Conservation (phyloP, 2,113 vertebrate genomes). For the Melanostigma gelatinosum region DNA sequence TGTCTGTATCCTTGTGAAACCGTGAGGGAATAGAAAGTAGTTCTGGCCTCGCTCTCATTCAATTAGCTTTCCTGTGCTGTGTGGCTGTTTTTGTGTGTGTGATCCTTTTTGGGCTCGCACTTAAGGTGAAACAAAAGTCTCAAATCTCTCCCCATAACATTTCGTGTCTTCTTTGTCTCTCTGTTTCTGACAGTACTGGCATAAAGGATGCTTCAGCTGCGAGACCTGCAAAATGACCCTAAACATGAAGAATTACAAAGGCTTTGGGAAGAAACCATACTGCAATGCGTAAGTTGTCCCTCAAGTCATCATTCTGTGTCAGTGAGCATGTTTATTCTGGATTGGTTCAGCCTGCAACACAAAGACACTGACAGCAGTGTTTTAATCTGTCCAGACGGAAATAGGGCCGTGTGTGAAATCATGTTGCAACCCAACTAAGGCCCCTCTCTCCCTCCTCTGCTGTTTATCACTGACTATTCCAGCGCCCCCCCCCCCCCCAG, state of each 20-base stretch:
- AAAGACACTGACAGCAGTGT: constrained; percentile 38
- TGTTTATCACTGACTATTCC: constrained; percentile 62
- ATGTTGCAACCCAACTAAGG: constrained; percentile 57
- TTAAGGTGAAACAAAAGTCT: not conserved
- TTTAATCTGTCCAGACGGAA: constrained; percentile 56
- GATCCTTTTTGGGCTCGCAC: not conserved
- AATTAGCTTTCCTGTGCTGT: constrained; percentile 18
- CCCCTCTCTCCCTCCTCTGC: constrained; percentile 53
- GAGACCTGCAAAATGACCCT: constrained; percentile 99
- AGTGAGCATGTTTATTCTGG: not conserved
- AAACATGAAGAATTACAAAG: constrained; percentile 99
- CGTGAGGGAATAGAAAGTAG: constrained; percentile 18
- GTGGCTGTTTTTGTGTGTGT: not conserved
- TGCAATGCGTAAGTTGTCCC: constrained; percentile 94
- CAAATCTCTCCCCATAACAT: not conserved
- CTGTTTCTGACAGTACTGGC: constrained; percentile 90
- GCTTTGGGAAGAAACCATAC: constrained; percentile 98
- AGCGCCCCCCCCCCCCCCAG: constrained; percentile 54
- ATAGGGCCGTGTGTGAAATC: constrained; percentile 44
- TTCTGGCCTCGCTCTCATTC: constrained; percentile 20
- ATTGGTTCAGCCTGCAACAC: constrained; percentile 11
- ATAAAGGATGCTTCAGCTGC: constrained; percentile 99
- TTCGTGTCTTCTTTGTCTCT: constrained; percentile 34
- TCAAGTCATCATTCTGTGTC: constrained; percentile 27
- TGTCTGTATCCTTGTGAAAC: constrained; percentile 5